Base-by-base conservation (phyloP, 2,113 vertebrate species). In the Barbus barbus region DNA sequence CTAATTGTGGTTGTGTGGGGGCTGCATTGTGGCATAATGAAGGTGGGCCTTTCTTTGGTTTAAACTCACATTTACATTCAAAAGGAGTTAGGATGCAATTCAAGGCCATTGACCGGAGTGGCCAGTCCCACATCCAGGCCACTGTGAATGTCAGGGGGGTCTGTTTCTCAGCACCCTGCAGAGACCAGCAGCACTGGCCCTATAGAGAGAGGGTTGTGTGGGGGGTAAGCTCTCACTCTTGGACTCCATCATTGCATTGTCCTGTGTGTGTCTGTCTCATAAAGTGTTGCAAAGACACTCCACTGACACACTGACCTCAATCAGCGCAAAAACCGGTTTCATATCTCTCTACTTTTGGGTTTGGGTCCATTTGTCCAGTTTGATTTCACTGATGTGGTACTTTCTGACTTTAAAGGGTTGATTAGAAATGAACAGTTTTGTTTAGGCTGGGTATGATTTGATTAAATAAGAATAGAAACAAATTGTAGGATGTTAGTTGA, bases 11-110 rank as follows among this genome's bases (percentile, higher is more conserved):
- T 79, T 79, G 77, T 79, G 58, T 63, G 77, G 36, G 77, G n/a
- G 58, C 38, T 61, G 56, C 77, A 63, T 28, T 79, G 77, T 79
- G 13, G 61, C 58, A 81, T 24, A 78, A 28, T 69, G 83, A 73
- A 81, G 51, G 86, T 74, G 11, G 36, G 22, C 41, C 71, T 46
- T 74, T 74, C 38, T 73, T 71, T 74, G 56, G 83, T 85, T 84
- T 86, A 84, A 89, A 87, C 88, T 53, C 56, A 31, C 46, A 84
- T 90, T 91, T 81, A 84, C 87, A 90, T 91, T 81, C 33, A 79
- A 90, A 92, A 86, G 56, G 85, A 83, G 79, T 58, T 83, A 77
- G 53, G 79, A 83, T 12, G 24, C 63, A 46, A 41, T 86, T 75
- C 16, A 79, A 61, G 69, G 33, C 71, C 77, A 20, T 75, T 91